Evolutionary conservation across 2,113 vertebrate genomes (phyloP).

Genomic region (Cyphomyrus plagiostoma): DNA sequence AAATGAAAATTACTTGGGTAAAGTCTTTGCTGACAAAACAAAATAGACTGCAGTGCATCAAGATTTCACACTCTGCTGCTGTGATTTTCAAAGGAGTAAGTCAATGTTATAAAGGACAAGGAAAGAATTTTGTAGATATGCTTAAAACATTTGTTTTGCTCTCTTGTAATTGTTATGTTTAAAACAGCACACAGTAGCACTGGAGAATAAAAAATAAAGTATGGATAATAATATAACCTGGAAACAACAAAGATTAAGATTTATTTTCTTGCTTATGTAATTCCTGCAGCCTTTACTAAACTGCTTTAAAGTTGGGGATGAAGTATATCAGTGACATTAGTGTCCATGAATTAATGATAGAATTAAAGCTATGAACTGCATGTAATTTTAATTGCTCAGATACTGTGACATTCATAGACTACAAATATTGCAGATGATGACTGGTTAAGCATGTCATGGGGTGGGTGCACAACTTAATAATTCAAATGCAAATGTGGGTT

Average conservation of each 20-base stretch:
- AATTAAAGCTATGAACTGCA: too few species aligned
- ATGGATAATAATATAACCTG: background rate
- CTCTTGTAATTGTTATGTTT: background rate
- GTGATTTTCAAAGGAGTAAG: background rate
- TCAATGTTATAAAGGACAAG: background rate
- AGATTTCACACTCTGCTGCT: background rate
- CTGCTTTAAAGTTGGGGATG: background rate
- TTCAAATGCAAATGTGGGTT: background rate
- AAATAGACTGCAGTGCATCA: background rate
- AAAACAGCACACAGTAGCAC: background rate
- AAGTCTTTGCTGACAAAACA: background rate
- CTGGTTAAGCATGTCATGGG: background rate
- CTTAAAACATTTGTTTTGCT: background rate
- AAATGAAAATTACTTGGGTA: background rate
- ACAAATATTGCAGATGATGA: background rate
- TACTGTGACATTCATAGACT: background rate
- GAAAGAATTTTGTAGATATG: background rate
- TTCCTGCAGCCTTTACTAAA: background rate
- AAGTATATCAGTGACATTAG: background rate
- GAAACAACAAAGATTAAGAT: background rate
- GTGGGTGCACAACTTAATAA: background rate
- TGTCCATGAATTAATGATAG: too few species aligned
- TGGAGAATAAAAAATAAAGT: background rate
- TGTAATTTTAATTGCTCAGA: too few species aligned
- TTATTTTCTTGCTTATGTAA: background rate